Percentiles rank a stretch among this genome's conserved stretches.
Conservation (phyloP, 2,888 invertebrate species). For the Aphidius colemani region DNA sequence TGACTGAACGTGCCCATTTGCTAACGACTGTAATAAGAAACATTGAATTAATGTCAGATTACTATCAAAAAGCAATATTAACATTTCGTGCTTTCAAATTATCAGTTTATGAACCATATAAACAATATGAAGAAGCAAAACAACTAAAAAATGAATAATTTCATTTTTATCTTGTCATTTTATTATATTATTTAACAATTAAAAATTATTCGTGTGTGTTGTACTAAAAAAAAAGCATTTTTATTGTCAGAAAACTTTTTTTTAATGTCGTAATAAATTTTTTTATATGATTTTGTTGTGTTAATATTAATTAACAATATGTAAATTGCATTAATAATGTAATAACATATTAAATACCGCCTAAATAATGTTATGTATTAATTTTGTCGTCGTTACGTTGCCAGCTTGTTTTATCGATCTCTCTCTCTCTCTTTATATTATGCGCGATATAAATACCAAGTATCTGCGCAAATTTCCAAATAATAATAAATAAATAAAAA, state of each 20-base stretch:
- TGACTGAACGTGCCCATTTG: constrained; percentile 85
- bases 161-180: background rate
- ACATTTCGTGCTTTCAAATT: constrained; percentile 75
- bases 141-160: background rate
- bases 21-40: constrained; percentile 89
- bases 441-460: background rate
- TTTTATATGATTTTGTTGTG: too few species aligned
- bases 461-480: constrained; percentile 7
- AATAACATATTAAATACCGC: too few species aligned
- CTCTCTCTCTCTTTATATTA: too few species aligned
- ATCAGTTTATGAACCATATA: constrained; percentile 11
- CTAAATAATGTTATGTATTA: background rate
- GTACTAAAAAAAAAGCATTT: too few species aligned
- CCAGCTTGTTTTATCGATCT: constrained; percentile 20
- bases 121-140: constrained; percentile 1
- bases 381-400: constrained; percentile 5
- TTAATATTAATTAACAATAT: too few species aligned
- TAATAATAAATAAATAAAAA: background rate
- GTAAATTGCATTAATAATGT: too few species aligned
- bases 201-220: too few species aligned
- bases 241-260: too few species aligned
- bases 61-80: constrained; percentile 82
- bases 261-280: too few species aligned
- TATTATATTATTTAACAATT: background rate
- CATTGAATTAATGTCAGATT: constrained; percentile 78